Conservation (phyloP, 1,140 invertebrate genomes). For the Prorops nasuta region DNA sequence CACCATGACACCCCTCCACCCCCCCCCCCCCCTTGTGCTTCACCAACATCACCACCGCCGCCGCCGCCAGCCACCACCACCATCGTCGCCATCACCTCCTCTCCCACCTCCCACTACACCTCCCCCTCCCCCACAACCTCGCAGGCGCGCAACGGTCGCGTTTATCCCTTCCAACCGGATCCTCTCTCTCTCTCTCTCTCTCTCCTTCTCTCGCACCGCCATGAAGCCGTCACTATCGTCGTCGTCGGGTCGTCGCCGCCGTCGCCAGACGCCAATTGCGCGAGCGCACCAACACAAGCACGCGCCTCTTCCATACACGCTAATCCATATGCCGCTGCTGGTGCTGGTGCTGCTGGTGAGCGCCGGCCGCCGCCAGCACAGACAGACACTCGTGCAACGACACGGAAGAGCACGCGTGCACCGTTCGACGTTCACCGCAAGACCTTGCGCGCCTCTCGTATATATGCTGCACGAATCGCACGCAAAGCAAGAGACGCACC, state of each 20-base stretch:
- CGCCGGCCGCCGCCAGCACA: neutral
- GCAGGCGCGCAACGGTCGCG: neutral
- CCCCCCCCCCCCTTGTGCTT: slow-evolving; percentile 8
- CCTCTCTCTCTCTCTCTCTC: neutral
- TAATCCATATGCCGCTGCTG: too few relatives aligned
- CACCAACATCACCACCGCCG: slow-evolving; percentile 4
- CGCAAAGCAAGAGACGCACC: too few relatives aligned
- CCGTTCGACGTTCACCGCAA: too few relatives aligned
- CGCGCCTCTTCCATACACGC: too few relatives aligned
- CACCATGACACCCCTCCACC: too few relatives aligned
- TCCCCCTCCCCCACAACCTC: neutral
- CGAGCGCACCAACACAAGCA: too few relatives aligned
- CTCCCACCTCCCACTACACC: neutral
- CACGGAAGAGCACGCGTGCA: neutral
- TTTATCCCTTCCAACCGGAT: neutral
- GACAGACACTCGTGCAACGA: neutral
- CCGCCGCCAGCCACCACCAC: slow-evolving; percentile 10
- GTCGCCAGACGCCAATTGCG: too few relatives aligned
- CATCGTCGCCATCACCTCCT: neutral
- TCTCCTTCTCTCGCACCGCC: slow-evolving; percentile 3
- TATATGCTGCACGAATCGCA: too few relatives aligned
- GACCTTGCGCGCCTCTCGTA: too few relatives aligned
- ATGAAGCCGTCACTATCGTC: too few relatives aligned
- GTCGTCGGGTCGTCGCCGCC: too few relatives aligned
- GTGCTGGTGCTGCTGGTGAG: too few relatives aligned